These are phyloP conservation scores for Drosophila austrosaltans DNA, from an alignment of 2,888 invertebrate species.

Conservation along the genomic window DNA sequence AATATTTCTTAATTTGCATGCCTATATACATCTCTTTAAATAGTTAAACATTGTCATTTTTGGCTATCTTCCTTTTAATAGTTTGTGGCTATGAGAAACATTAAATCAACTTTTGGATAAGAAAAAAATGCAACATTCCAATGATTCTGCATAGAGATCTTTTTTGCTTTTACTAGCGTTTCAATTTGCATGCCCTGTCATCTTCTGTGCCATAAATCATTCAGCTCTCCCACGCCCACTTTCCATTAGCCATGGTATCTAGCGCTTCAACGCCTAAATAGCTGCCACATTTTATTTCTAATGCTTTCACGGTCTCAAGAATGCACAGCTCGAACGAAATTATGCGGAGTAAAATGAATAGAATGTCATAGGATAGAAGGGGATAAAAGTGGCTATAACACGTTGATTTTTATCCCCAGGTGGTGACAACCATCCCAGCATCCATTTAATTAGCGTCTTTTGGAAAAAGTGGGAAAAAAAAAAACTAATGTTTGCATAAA, in stretches of 20 bases:
- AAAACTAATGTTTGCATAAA: conserved; percentile 58
- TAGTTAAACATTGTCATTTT: no score
- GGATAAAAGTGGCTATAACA: conserved; percentile 54
- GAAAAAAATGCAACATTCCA: conserved; percentile 9
- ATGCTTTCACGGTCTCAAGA: conserved; percentile 37
- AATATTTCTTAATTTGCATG: no score
- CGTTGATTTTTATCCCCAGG: conserved; percentile 49
- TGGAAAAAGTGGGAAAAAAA: conserved; percentile 48
- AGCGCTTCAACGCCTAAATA: conserved; percentile 49
- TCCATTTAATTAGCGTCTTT: conserved; percentile 47
- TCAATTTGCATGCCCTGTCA: conserved; percentile 60
- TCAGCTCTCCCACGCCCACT: conserved; percentile 43
- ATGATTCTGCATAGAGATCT: background rate
- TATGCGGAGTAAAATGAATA: conserved; percentile 28
- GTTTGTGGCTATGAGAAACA: background rate
- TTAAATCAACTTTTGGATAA: background rate
- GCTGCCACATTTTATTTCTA: conserved; percentile 64
- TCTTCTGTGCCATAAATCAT: conserved; percentile 65
- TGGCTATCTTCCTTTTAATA: background rate
- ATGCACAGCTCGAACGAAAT: conserved; percentile 20
- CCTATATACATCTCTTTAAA: no score
- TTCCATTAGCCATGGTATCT: conserved; percentile 57
- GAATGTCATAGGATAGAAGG: background rate
- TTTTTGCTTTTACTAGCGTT: conserved; percentile 13
- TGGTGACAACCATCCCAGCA: conserved; percentile 36